Evolutionary conservation across 2,113 vertebrate species (phyloP), one percentile per base, ranked within the genome.

Genomic region (Pleuronectes platessa): DNA sequence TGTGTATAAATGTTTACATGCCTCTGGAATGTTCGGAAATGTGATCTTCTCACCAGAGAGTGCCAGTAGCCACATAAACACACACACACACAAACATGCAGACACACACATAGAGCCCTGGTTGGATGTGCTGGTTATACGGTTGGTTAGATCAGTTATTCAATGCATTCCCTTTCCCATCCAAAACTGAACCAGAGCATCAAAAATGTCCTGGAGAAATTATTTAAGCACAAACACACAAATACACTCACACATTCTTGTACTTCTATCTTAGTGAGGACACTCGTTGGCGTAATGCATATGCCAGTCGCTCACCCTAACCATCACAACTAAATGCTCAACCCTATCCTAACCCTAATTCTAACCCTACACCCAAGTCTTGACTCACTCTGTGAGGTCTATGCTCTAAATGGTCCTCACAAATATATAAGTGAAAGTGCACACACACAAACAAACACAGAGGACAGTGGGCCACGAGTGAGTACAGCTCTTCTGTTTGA

Each of bases 1-100:
- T 82, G 80, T 78, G 80, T 53, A 79, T 88, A 90, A 92, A 91
- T 91, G 88, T 93, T 92, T 92, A 91, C 88, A 90, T 84, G 86
- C 62, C 75, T 68, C 84, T 81, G 89, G 86, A 92, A 92, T 89
- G 90, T 91, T 86, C 86, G 87, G 90, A 89, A 92, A 88, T 78
- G 74, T 66, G 88, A 91, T 58, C 67, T 42, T 24, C 76, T 82
- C 63, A 68, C 79, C 64, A 86, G 76, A 74, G 53, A 69, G 61
- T 40, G 82, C 86, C 82, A 88, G 80, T 78, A 82, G 62, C 68
- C 76, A 70, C 82, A 82, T 62, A 55, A 65, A 73, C 53, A 26
- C 61, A 24, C 77, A 47, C 23, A 61, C 20, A 45, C 54, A 65
- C 61, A 42, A 15, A 60, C n/a, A 58, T 20, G 49, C 13, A 35